Percentiles rank a stretch among this genome's conserved stretches.
phyloP scores from a whole-genome alignment of 2,113 vertebrate species.

The Peromyscus leucopus region DNA sequence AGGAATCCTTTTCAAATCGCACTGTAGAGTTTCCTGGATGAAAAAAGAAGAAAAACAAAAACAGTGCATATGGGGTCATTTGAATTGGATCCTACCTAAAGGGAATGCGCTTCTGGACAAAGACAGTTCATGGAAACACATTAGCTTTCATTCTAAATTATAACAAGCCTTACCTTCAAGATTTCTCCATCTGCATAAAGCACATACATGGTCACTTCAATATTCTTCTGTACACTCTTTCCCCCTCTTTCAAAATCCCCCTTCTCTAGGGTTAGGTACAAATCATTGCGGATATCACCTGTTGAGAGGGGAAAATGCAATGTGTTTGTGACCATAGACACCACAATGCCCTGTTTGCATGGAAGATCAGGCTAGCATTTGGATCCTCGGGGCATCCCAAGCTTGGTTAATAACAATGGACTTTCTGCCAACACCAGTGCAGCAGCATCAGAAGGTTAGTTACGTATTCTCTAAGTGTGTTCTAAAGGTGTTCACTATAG shows the following conservation, averaged over 20 bases:
- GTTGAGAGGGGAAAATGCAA: constrained; percentile 11
- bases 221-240: constrained; percentile 99
- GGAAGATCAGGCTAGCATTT: constrained; percentile 59
- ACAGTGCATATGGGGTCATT: background rate
- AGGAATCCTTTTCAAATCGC: background rate
- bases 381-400: constrained; percentile 85
- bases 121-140: background rate
- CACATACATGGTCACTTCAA: constrained; percentile 96
- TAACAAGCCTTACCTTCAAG: constrained; percentile 87
- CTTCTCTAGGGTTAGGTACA: constrained; percentile 96
- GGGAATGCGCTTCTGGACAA: background rate
- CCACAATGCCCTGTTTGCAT: background rate
- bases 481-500: constrained; percentile 44
- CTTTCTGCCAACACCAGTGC: constrained; percentile 73
- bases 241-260: constrained; percentile 99
- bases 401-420: constrained; percentile 88
- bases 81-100: background rate
- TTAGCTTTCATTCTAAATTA: background rate
- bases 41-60: background rate
- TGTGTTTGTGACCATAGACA: background rate
- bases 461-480: constrained; percentile 77
- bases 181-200: constrained; percentile 97
- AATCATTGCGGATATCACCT: constrained; percentile 98
- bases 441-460: constrained; percentile 84
- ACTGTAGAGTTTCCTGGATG: background rate